These are phyloP conservation scores for Diceros bicornis DNA, from an alignment of 2,797 vertebrate species.

Conservation along the genomic window DNA sequence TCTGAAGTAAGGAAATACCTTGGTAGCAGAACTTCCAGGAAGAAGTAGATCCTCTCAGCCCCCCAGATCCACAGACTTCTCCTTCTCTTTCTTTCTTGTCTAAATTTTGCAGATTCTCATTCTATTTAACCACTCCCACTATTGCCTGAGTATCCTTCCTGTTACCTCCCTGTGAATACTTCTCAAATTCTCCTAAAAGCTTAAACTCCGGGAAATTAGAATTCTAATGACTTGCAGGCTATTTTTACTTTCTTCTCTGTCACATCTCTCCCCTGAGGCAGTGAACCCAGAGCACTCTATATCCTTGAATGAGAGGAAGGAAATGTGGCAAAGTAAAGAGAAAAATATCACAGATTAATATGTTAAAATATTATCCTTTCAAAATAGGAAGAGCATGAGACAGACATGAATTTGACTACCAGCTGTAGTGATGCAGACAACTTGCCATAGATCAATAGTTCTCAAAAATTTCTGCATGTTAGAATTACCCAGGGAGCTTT, in stretches of 20 bases:
- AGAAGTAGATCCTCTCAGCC: neutral
- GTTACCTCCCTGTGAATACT: neutral
- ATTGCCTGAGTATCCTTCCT: neutral
- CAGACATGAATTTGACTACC: neutral
- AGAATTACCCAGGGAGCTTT: neutral
- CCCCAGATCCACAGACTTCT: neutral
- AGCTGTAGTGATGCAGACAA: neutral
- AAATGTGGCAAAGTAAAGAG: neutral
- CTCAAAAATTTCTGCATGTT: neutral
- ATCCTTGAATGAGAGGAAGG: neutral
- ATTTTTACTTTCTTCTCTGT: neutral
- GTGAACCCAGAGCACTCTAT: neutral
- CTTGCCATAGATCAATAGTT: neutral
- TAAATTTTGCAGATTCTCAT: neutral
- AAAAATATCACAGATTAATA: neutral
- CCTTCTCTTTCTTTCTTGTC: neutral
- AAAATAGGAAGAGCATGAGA: neutral
- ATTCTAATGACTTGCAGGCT: neutral
- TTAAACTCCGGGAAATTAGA: neutral
- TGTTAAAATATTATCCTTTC: neutral
- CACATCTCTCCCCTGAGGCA: neutral
- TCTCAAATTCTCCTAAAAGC: neutral
- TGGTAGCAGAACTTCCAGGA: neutral
- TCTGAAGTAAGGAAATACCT: neutral
- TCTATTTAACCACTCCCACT: neutral